phyloP scores from a whole-genome alignment of 2,797 vertebrate species.

The Xenopus petersii region DNA sequence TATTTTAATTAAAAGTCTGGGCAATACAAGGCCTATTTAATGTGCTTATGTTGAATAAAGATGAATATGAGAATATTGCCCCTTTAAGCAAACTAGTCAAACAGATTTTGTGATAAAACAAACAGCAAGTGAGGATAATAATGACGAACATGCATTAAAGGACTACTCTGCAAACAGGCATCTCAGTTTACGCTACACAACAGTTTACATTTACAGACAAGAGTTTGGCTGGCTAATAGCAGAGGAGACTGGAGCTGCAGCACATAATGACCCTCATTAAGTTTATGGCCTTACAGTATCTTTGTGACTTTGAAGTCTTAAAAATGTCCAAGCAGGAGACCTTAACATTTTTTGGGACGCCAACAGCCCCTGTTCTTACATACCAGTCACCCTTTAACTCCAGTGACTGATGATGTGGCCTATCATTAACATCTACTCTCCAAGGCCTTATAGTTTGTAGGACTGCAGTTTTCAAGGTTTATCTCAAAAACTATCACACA shows the following conservation, averaged over 20 bases:
- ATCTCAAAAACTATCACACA: too few species aligned
- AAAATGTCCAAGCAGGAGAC: not conserved
- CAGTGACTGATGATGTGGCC: not conserved
- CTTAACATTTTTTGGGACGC: slow-evolving; percentile 25
- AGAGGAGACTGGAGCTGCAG: slow-evolving; percentile 11
- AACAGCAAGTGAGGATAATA: not conserved
- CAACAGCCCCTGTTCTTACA: slow-evolving; percentile 5
- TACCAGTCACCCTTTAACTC: slow-evolving; percentile 3
- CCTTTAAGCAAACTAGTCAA: too few species aligned
- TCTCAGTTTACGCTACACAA: slow-evolving; percentile 12
- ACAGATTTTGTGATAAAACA: too few species aligned
- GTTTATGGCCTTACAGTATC: slow-evolving; percentile 36
- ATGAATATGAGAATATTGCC: too few species aligned
- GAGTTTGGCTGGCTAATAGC: slow-evolving; percentile 24
- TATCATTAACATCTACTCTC: slow-evolving; percentile 1
- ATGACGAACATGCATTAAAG: slow-evolving; percentile 28
- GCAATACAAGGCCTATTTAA: too few species aligned
- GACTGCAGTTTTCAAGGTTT: too few species aligned
- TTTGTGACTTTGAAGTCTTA: slow-evolving; percentile 41
- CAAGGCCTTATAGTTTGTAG: not conserved
- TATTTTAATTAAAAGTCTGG: too few species aligned
- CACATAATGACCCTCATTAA: slow-evolving; percentile 45
- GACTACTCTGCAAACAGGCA: slow-evolving; percentile 17
- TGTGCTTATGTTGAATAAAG: too few species aligned
- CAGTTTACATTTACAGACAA: slow-evolving; percentile 20